Evolutionary conservation across 2,888 invertebrate genomes (phyloP).

Genomic region (Sycophila texana): DNA sequence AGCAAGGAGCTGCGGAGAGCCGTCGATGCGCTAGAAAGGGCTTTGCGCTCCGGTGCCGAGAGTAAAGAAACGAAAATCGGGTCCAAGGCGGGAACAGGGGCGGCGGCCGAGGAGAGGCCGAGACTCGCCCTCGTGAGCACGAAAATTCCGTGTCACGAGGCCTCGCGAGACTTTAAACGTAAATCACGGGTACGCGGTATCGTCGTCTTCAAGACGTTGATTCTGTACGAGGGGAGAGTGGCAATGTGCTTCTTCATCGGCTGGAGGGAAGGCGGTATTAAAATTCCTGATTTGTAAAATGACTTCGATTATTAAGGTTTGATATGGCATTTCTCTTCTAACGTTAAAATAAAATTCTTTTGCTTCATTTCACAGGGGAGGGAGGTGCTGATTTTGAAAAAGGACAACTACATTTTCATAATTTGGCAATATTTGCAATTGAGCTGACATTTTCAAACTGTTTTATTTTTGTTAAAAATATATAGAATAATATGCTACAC

Average conservation of each 20-base stretch:
- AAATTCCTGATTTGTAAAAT: constrained; percentile 71
- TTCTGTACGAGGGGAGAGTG: constrained; percentile 43
- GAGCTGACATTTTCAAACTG: too few species aligned
- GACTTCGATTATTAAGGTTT: constrained; percentile 23
- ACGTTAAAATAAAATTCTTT: background rate
- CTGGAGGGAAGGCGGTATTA: constrained; percentile 72
- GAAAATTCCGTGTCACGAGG: constrained; percentile 30
- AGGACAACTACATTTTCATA: too few species aligned
- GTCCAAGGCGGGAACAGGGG: constrained; percentile 7
- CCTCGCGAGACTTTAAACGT: constrained; percentile 35
- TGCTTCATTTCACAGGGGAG: too few species aligned
- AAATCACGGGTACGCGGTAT: constrained; percentile 37
- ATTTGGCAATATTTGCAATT: too few species aligned
- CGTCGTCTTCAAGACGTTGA: constrained; percentile 48
- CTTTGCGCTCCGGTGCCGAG: too few species aligned
- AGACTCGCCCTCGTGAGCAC: background rate
- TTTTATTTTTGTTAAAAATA: too few species aligned
- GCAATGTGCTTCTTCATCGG: constrained; percentile 71
- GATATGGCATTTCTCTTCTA: background rate
- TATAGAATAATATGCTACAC: too few species aligned
- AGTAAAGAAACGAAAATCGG: constrained; percentile 39
- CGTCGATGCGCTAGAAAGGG: too few species aligned
- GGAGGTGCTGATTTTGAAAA: too few species aligned
- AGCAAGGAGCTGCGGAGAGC: too few species aligned
- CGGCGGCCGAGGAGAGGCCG: background rate